Percentiles rank a stretch among this genome's conserved stretches.
Evolutionary conservation across 2,797 vertebrate species (phyloP).

Genomic region (Hydrolagus colliei): DNA sequence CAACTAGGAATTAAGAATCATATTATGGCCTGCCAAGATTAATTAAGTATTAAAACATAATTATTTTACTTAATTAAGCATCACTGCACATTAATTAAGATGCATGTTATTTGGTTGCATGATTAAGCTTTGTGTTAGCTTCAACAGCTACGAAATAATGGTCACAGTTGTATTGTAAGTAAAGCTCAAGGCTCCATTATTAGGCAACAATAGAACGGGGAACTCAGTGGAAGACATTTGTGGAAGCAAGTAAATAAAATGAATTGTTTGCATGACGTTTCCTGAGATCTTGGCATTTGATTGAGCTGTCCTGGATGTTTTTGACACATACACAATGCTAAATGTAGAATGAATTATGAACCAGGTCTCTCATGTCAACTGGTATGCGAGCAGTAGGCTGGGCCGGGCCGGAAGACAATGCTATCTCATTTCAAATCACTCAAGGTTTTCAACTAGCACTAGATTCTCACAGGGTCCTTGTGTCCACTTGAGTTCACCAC

Average conservation of each 20-base stretch:
- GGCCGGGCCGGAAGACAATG: not conserved
- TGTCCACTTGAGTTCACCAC: not conserved
- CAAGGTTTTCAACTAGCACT: constrained; percentile 12
- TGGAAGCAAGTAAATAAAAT: not conserved
- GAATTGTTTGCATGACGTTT: not conserved
- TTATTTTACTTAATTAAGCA: not conserved
- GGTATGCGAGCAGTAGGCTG: not conserved
- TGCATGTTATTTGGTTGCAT: not conserved
- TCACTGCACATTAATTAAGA: not conserved
- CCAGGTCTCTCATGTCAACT: not conserved
- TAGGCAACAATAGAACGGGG: not conserved
- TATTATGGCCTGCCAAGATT: constrained; percentile 1
- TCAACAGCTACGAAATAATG: not conserved
- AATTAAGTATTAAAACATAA: constrained; percentile 3
- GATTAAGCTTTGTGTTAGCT: not conserved
- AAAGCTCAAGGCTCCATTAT: not conserved
- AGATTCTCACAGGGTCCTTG: not conserved
- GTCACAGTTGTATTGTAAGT: not conserved
- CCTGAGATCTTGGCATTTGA: not conserved
- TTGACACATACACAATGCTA: not conserved
- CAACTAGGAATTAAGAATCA: constrained; percentile 8
- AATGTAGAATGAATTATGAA: not conserved
- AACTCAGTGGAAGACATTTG: not conserved
- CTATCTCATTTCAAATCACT: not conserved
- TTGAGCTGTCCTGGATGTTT: not conserved